Evolutionary conservation across 2,888 invertebrate species (phyloP), one percentile per base, ranked within the genome.

Genomic region (Melipona beecheii): DNA sequence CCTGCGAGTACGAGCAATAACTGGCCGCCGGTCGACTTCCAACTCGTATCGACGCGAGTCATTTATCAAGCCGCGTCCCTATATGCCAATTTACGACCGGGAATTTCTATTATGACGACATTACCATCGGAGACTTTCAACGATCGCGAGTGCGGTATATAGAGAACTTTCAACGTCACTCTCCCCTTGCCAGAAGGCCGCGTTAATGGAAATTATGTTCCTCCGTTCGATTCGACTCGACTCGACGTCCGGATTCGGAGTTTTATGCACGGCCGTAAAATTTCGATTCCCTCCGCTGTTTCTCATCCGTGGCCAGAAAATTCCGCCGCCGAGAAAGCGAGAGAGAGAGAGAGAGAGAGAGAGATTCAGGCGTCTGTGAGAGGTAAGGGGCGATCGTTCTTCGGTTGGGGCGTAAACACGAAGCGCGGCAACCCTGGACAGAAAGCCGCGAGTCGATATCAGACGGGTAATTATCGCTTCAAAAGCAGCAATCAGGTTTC

Each of bases 401-500:
- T 50, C 6, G 5, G 64, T 24, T 27, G n/a, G 64, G 36, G 36
- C 2, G 66, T 73, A 70, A 87, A 60, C 31, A 79, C 36, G 64
- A 21, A 21, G n/a, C 43, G n/a, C 43, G n/a, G 78, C 27, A 64
- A 62, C 62, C 69, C 74, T 52, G 62, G 58, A 24, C 36, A 66
- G 75, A 54, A 74, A 75, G 73, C 73, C 76, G 62, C 11, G 73
- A 56, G 31, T 36, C 75, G 75, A 78, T 72, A 69, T 77, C 82
- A 79, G 88, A 86, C 83, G 79, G 68, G 74, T 79, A 88, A 90
- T 89, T 86, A 85, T 88, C 88, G 85, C 74, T 72, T 74, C 49
- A 31, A 78, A 70, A 86, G 79, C 75, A 74, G 62, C 82, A 81
- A 17, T 65, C 58, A 60, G n/a, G 75, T 50, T 78, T 52, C 72